Percentiles rank a stretch among this genome's conserved stretches.
These are phyloP conservation scores for Mobula birostris DNA, from an alignment of 2,113 vertebrate species.

Conservation along the genomic window DNA sequence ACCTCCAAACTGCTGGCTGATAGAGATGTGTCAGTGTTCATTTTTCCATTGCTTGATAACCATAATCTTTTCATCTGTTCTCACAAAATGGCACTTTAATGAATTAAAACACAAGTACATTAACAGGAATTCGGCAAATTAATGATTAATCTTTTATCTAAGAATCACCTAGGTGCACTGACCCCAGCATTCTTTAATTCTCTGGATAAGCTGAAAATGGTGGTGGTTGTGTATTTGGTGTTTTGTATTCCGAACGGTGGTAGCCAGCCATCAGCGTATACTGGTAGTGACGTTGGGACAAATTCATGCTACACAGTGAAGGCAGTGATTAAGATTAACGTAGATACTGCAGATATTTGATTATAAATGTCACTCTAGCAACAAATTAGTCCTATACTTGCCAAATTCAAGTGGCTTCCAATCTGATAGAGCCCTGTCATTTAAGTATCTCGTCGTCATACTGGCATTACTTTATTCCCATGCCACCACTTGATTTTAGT, in stretches of 20 bases:
- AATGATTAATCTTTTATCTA: no score
- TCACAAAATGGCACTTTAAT: no score
- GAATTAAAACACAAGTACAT: no score
- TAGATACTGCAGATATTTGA: neutral
- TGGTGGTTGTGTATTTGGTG: no score
- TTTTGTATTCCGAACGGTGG: neutral
- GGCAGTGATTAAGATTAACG: neutral
- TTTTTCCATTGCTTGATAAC: neutral
- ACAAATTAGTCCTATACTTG: neutral
- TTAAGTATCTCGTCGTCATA: neutral
- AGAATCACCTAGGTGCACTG: no score
- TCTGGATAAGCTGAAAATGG: no score
- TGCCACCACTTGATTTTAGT: no score
- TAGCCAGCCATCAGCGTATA: neutral
- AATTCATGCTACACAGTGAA: neutral
- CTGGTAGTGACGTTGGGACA: neutral
- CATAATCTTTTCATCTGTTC: neutral
- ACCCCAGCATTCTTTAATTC: no score
- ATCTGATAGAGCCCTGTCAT: neutral
- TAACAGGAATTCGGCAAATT: no score
- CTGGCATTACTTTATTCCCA: neutral
- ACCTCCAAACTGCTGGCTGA: neutral
- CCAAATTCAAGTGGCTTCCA: neutral
- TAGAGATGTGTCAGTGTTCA: neutral
- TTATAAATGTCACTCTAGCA: neutral